Percentiles rank a stretch among this genome's conserved stretches.
Conservation (phyloP, 1,140 invertebrate species). For the Venturia canescens region DNA sequence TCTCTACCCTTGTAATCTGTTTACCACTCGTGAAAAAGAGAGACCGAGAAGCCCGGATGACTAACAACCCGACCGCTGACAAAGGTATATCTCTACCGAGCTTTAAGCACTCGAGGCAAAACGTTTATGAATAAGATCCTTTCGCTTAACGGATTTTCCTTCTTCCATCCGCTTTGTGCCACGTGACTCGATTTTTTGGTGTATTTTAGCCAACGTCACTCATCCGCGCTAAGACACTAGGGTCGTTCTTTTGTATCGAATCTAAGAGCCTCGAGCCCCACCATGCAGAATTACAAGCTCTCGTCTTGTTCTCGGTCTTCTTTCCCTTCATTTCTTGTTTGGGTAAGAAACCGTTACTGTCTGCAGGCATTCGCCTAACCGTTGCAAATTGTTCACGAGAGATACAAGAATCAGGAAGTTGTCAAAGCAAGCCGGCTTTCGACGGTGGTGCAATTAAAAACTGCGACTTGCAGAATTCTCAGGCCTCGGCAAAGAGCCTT, state of each 20-base stretch:
- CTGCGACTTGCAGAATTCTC: no score
- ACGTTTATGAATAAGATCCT: constrained; percentile 45
- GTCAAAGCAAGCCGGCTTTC: no score
- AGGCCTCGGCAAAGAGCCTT: no score
- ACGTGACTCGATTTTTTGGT: neutral
- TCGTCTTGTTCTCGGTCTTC: neutral
- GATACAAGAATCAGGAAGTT: no score
- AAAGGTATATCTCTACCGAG: constrained; percentile 38
- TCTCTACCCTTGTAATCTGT: constrained; percentile 62
- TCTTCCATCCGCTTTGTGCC: constrained; percentile 1
- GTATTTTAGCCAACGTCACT: neutral
- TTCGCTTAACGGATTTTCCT: neutral
- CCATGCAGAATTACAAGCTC: neutral
- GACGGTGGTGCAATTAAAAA: no score
- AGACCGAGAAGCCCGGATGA: constrained; percentile 23
- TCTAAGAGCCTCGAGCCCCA: neutral
- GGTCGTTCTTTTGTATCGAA: neutral
- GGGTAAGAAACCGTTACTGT: neutral
- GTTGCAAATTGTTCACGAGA: no score
- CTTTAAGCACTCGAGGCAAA: constrained; percentile 27
- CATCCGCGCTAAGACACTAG: neutral
- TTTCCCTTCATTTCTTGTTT: neutral
- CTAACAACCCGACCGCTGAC: constrained; percentile 44
- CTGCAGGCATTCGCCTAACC: no score
- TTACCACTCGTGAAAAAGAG: constrained; percentile 59